phyloP scores from a whole-genome alignment of 2,888 invertebrate species.

The Teinopalpus imperialis region DNA sequence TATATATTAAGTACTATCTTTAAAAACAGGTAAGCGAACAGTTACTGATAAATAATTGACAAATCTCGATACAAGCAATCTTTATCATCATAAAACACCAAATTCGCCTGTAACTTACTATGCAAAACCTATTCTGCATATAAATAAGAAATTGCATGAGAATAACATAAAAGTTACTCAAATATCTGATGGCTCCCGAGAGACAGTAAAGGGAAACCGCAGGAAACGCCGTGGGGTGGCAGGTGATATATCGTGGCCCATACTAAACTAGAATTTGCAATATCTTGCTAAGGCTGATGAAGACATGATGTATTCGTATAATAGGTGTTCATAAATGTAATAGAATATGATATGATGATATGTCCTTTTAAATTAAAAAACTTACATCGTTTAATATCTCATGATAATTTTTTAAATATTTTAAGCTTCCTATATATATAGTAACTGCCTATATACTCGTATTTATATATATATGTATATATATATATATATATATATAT shows the following conservation, averaged over 20 bases:
- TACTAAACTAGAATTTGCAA: conserved; percentile 14
- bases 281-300: conserved; percentile 12
- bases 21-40: too few species aligned
- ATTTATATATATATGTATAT: too few species aligned
- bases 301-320: conserved; percentile 8
- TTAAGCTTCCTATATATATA: too few species aligned
- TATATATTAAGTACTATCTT: too few species aligned
- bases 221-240: conserved; percentile 29
- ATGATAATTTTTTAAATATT: too few species aligned
- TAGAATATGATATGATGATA: too few species aligned
- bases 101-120: conserved; percentile 2
- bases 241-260: conserved; percentile 19
- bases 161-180: conserved; percentile 34
- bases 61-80: not conserved
- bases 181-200: conserved; percentile 33
- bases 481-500: too few species aligned
- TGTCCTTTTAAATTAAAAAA: too few species aligned
- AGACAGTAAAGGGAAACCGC: conserved; percentile 33
- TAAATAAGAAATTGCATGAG: conserved; percentile 32
- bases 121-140: conserved; percentile 11
- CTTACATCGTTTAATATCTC: too few species aligned
- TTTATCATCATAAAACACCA: not conserved
- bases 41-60: too few species aligned
- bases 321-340: too few species aligned
- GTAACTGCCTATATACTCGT: too few species aligned